Evolutionary conservation across 2,888 invertebrate species (phyloP).

Genomic region (Cataglyphis livida): DNA sequence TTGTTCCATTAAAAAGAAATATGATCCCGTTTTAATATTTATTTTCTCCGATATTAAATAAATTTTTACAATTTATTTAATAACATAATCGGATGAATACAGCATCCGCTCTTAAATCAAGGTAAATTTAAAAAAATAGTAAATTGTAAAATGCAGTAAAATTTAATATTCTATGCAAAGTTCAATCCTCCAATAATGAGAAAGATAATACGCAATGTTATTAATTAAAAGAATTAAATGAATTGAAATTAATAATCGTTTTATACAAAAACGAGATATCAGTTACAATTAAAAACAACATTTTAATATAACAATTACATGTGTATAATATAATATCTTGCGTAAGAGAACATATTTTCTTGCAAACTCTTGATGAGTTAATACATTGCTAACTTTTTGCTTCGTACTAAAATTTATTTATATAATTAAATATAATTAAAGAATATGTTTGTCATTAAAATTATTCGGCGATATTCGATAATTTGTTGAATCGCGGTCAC

Average conservation of each 20-base stretch:
- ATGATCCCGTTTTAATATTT: constrained; percentile 50
- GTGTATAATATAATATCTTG: constrained; percentile 9
- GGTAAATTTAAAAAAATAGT: constrained; percentile 32
- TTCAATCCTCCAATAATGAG: constrained; percentile 44
- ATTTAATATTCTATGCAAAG: constrained; percentile 49
- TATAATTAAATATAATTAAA: background rate
- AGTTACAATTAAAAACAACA: constrained; percentile 21
- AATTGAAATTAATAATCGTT: constrained; percentile 54
- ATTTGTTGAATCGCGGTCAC: constrained; percentile 17
- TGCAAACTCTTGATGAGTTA: background rate
- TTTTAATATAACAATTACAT: constrained; percentile 25
- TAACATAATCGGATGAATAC: constrained; percentile 50
- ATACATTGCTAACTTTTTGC: background rate
- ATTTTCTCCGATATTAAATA: constrained; percentile 49
- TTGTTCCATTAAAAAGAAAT: constrained; percentile 53
- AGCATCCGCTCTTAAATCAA: constrained; percentile 23
- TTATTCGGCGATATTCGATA: background rate
- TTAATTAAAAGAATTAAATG: constrained; percentile 48
- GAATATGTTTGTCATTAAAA: background rate
- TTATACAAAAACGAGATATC: constrained; percentile 31
- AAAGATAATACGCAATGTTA: constrained; percentile 41
- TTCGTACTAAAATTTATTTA: background rate
- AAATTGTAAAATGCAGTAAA: constrained; percentile 46
- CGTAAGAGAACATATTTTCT: background rate
- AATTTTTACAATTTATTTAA: constrained; percentile 50